phyloP scores from a whole-genome alignment of 2,888 invertebrate species.

The Argyresthia goedartella region DNA sequence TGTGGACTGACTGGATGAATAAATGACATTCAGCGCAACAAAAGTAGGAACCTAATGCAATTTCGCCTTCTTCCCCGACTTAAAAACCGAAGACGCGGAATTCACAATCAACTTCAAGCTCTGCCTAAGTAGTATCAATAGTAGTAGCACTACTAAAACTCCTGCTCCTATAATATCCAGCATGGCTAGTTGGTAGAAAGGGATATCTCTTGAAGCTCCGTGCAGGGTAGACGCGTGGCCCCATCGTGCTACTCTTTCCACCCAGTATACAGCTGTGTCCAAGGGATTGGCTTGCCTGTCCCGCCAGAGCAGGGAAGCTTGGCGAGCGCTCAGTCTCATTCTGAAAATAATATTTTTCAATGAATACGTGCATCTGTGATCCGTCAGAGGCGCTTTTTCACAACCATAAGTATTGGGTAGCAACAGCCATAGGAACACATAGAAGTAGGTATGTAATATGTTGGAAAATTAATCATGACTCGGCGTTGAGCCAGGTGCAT shows the following conservation, averaged over 20 bases:
- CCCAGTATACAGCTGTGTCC: conserved; percentile 70
- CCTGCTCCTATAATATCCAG: conserved; percentile 1
- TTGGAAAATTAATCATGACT: too few species aligned
- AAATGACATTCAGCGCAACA: too few species aligned
- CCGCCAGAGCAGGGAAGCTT: conserved; percentile 61
- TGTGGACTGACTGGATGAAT: too few species aligned
- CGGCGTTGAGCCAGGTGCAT: too few species aligned
- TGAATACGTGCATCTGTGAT: too few species aligned
- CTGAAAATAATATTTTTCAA: conserved; percentile 26
- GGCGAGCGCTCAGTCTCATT: conserved; percentile 47
- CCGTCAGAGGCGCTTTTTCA: too few species aligned
- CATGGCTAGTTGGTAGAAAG: conserved; percentile 10
- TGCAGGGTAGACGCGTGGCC: conserved; percentile 38
- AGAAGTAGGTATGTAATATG: too few species aligned
- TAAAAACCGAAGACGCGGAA: background rate
- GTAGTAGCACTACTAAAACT: background rate
- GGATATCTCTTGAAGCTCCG: conserved; percentile 36
- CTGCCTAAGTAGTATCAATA: background rate
- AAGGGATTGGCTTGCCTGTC: conserved; percentile 62
- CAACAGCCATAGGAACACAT: too few species aligned
- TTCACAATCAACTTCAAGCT: background rate
- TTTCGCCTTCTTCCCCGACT: conserved; percentile 1
- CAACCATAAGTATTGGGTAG: too few species aligned
- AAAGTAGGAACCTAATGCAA: background rate
- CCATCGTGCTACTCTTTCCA: conserved; percentile 66